These are phyloP conservation scores for Lagopus leucura DNA, from an alignment of 2,113 vertebrate genomes.

Conservation along the genomic window DNA sequence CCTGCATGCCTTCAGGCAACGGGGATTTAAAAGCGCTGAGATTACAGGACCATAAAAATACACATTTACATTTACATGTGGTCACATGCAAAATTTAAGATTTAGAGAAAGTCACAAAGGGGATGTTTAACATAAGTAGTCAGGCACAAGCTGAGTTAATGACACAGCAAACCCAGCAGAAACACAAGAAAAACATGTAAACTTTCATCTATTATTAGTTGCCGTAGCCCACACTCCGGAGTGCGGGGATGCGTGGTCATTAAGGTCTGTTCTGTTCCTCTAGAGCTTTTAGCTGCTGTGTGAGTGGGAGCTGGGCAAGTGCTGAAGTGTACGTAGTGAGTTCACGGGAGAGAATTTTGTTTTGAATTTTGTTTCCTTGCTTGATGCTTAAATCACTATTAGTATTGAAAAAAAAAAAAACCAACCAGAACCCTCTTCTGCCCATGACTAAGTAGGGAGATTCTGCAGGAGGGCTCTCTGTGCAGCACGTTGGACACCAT, in stretches of 20 bases:
- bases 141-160: constrained; percentile 74
- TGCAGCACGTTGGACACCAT: accelerated
- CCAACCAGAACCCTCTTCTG: not conserved
- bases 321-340: constrained; percentile 29
- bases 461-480: not conserved
- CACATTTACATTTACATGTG: constrained; percentile 82
- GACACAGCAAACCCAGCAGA: constrained; percentile 62
- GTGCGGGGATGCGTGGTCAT: constrained; percentile 27
- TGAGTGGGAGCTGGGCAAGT: constrained; percentile 16
- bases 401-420: not conserved
- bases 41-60: constrained; percentile 81
- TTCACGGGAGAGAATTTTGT: constrained; percentile 17
- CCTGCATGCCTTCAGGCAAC: constrained; percentile 74
- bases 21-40: constrained; percentile 73
- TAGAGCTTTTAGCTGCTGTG: constrained; percentile 24
- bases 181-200: constrained; percentile 74
- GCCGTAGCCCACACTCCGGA: constrained; percentile 44
- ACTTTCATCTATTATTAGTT: constrained; percentile 63
- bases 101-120: constrained; percentile 73
- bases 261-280: constrained; percentile 46
- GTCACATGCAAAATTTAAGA: constrained; percentile 80
- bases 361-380: constrained; percentile 10
- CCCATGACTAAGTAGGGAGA: not conserved
- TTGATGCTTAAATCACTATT: not conserved
- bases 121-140: constrained; percentile 73